These are phyloP conservation scores for Pardosa pseudoannulata DNA, from an alignment of 2,888 invertebrate species.

Conservation along the genomic window DNA sequence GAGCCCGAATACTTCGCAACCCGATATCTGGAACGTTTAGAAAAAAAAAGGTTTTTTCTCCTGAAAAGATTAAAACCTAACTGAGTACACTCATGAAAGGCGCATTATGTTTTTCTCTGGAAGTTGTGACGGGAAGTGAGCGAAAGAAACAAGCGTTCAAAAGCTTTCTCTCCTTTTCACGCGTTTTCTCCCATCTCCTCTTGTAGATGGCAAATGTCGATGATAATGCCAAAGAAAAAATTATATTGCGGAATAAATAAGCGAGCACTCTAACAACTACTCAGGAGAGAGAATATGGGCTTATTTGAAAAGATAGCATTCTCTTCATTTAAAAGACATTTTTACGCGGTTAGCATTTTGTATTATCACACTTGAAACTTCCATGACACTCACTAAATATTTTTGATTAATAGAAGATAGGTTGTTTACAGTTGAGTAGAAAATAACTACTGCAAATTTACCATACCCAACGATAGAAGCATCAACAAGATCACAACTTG, in stretches of 20 bases:
- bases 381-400: too few species aligned
- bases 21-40: background rate
- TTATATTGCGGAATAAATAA: background rate
- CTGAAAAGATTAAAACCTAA: constrained; percentile 3
- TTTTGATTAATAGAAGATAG: too few species aligned
- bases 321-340: too few species aligned
- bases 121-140: background rate
- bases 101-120: background rate
- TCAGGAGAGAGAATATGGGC: background rate
- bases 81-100: constrained; percentile 15
- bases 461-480: too few species aligned
- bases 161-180: background rate
- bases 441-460: too few species aligned
- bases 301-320: background rate
- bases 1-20: background rate
- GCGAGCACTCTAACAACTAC: background rate
- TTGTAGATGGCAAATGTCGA: background rate
- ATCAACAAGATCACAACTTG: too few species aligned
- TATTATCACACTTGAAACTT: too few species aligned
- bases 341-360: too few species aligned
- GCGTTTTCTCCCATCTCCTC: background rate
- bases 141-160: background rate
- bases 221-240: background rate
- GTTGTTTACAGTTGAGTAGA: too few species aligned
- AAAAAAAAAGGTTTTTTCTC: background rate